Evolutionary conservation across 2,797 vertebrate species (phyloP).

Genomic region (Acanthornis magna): DNA sequence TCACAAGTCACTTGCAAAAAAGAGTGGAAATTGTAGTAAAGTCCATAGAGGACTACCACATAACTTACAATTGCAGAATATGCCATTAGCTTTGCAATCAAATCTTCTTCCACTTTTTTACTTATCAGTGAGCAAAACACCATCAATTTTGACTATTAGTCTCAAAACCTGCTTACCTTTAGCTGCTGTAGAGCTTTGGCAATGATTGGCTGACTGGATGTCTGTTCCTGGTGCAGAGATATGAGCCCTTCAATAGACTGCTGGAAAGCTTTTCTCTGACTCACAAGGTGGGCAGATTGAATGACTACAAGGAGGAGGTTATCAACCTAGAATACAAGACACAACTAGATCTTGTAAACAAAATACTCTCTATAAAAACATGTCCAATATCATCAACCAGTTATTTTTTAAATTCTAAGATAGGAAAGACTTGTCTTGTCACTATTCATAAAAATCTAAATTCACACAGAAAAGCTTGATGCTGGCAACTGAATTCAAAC

Average conservation of each 20-base stretch:
- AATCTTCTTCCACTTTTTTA: not conserved
- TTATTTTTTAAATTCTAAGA: not conserved
- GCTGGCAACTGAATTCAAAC: not conserved
- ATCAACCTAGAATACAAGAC: slow-evolving; percentile 79
- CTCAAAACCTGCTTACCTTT: slow-evolving; percentile 78
- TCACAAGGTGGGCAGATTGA: slow-evolving; percentile 90
- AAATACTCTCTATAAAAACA: not conserved
- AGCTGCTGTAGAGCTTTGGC: slow-evolving; percentile 92
- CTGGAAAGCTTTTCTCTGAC: slow-evolving; percentile 93
- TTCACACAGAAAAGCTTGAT: not conserved
- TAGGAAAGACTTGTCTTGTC: not conserved
- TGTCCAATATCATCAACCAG: not conserved
- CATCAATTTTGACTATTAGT: not conserved
- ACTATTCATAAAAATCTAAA: not conserved
- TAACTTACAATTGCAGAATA: not conserved
- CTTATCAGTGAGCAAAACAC: not conserved
- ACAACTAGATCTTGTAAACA: not conserved
- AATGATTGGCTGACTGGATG: slow-evolving; percentile 94
- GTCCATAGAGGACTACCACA: not conserved
- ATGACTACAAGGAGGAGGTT: slow-evolving; percentile 93
- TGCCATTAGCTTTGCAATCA: not conserved
- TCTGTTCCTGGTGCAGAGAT: slow-evolving; percentile 91
- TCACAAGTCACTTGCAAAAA: not conserved
- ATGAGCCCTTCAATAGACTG: slow-evolving; percentile 89
- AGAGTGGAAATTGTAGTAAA: not conserved